Percentiles rank a stretch among this genome's conserved stretches.
Conservation (phyloP, 2,888 invertebrate genomes). For the Hesperia comma region DNA sequence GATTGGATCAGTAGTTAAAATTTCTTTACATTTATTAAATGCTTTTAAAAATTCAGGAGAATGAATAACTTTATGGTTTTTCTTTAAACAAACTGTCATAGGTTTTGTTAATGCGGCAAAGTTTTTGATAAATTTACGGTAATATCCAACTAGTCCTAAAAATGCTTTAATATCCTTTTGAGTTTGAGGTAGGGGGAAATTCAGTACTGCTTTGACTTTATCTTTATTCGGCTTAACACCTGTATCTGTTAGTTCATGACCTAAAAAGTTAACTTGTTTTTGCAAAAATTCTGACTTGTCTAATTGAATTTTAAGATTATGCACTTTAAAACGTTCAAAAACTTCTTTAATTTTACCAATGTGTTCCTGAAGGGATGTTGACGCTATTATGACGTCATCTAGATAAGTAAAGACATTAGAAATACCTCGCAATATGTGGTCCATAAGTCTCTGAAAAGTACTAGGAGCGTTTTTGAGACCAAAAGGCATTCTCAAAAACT, state of each 20-base stretch:
- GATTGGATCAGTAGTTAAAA: constrained; percentile 51
- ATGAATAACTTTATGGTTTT: constrained; percentile 38
- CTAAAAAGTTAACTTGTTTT: constrained; percentile 36
- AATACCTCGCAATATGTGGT: constrained; percentile 49
- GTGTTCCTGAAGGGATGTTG: constrained; percentile 37
- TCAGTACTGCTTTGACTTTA: constrained; percentile 46
- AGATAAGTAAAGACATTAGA: constrained; percentile 42
- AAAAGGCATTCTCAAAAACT: no score
- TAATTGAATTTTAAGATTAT: constrained; percentile 36
- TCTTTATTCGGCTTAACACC: constrained; percentile 49
- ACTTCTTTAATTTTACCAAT: constrained; percentile 33
- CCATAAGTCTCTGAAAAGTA: constrained; percentile 55
- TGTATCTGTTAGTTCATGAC: constrained; percentile 35
- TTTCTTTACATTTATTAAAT: constrained; percentile 49
- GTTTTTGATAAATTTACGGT: constrained; percentile 47
- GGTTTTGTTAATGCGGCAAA: constrained; percentile 46
- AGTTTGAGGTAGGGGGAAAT: constrained; percentile 46
- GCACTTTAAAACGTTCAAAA: constrained; percentile 30
- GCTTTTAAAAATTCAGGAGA: constrained; percentile 42
- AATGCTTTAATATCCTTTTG: constrained; percentile 48
- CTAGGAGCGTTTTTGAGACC: no score
- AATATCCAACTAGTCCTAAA: constrained; percentile 46
- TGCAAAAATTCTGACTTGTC: constrained; percentile 39
- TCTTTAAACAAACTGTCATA: constrained; percentile 46
- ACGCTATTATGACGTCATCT: constrained; percentile 36